These are phyloP conservation scores for Leucophenga varia DNA, from an alignment of 1,140 invertebrate species.

Conservation along the genomic window DNA sequence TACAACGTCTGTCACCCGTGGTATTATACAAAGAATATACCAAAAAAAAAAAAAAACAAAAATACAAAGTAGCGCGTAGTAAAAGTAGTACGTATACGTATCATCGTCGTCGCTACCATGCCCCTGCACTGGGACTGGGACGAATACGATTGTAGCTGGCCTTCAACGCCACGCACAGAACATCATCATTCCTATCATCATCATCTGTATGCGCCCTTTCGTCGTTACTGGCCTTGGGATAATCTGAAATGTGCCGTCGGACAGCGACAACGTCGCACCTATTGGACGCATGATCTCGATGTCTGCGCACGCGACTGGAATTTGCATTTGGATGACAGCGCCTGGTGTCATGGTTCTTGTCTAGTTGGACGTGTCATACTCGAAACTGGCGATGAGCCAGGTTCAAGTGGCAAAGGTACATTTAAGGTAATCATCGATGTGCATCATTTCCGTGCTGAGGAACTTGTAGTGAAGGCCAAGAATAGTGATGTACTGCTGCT, in stretches of 20 bases:
- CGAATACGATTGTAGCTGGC: constrained; percentile 28
- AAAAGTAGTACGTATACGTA: too few species aligned
- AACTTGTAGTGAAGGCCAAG: constrained; percentile 43
- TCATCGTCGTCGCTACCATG: constrained; percentile 18
- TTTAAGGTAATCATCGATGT: constrained; percentile 50
- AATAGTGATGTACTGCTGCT: constrained; percentile 45
- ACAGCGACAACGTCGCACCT: constrained; percentile 34
- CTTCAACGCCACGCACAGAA: constrained; percentile 24
- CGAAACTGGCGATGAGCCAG: constrained; percentile 41
- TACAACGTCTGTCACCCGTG: constrained; percentile 38
- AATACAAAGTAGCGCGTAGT: not conserved
- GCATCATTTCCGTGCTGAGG: constrained; percentile 43
- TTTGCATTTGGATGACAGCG: constrained; percentile 37
- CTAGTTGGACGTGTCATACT: constrained; percentile 41
- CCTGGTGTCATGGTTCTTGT: constrained; percentile 50
- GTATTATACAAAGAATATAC: constrained; percentile 5
- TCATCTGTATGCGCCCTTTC: constrained; percentile 34
- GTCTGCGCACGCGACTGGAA: constrained; percentile 46
- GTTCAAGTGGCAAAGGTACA: constrained; percentile 41
- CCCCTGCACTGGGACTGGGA: constrained; percentile 52
- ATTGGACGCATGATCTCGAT: constrained; percentile 38
- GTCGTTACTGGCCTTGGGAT: constrained; percentile 36
- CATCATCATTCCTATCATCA: constrained; percentile 28
- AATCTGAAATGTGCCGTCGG: constrained; percentile 30
- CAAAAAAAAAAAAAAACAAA: not conserved